Conservation (phyloP, 2,888 invertebrate species). For the Yponomeuta malinellus region DNA sequence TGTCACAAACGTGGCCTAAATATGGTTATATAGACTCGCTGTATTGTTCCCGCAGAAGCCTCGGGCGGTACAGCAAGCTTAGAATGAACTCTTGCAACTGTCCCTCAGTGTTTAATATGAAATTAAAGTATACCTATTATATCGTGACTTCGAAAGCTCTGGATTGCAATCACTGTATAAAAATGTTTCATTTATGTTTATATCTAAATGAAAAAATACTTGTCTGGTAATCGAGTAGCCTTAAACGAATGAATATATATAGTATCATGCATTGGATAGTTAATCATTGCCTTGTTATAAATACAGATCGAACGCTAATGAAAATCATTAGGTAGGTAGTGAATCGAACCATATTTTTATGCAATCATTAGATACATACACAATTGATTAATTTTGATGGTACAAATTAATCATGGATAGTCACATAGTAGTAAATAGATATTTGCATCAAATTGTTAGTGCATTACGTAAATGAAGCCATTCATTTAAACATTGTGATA, state of each 20-base stretch:
- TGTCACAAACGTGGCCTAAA: background rate
- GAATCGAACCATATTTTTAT: background rate
- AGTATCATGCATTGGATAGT: background rate
- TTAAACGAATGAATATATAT: background rate
- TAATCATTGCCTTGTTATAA: background rate
- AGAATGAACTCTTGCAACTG: background rate
- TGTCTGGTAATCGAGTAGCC: constrained; percentile 1
- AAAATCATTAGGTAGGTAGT: background rate
- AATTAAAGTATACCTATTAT: background rate
- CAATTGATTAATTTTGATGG: background rate
- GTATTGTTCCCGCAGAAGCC: background rate
- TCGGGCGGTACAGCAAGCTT: background rate
- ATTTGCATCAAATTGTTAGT: background rate
- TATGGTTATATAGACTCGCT: background rate
- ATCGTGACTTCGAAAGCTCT: background rate
- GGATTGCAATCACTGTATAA: background rate
- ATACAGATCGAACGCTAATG: background rate
- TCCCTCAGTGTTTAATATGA: background rate
- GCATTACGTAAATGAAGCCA: background rate
- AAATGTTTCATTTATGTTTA: background rate
- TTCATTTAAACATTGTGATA: no score
- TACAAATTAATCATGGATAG: constrained; percentile 5
- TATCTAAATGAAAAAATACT: background rate
- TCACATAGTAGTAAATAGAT: background rate
- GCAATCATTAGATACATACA: background rate